Base-by-base conservation (phyloP, 2,888 invertebrate species). In the Philhelius pedissequus region DNA sequence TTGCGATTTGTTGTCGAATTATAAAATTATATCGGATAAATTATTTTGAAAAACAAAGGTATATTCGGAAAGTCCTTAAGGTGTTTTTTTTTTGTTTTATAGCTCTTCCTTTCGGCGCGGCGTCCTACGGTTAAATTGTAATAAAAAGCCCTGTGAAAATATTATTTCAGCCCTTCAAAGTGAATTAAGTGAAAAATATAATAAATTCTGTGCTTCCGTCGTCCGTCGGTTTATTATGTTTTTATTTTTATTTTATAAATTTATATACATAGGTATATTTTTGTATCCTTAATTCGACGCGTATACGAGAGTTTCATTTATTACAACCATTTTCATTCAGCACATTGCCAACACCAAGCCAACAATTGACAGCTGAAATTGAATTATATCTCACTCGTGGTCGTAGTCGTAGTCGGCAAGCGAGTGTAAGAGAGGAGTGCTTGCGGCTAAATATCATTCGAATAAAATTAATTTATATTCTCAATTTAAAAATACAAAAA, bases 331-430 rank as follows among this genome's bases (percentile, higher is more conserved):
- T 74, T 83, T 52, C 35, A 64, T 70, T 74, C 38, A 56, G 68
- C 68, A 69, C 78, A 73, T 62, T 73, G 69, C 73, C 69, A 52
- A 56, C 35, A 73, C 43, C 70, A 70, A 82, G 73, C 64, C 78
- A 70, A 75, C 66, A 79, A 84, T 84, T 84, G 80, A 84, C 84
- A 84, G 68, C 79, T 75, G 60, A 84, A 79, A 84, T 84, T 84
- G 68, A 84, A 84, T 80, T 80, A 84, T 76, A 84, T 80, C 70
- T 45, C 60, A 64, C 40, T 40, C 22, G n/a, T n/a, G 8, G 58
- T 38, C 25, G 15, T 18, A 13, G 7, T n/a, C n/a, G 18, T 13
- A 32, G 18, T 70, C 54, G 64, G 60, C 54, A 56, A 52, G 45
- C 35, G 38, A 62, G 62, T 62, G 71, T 48, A 45, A 62, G 32